Conservation (phyloP, 2,113 vertebrate genomes). For the Verasper variegatus region DNA sequence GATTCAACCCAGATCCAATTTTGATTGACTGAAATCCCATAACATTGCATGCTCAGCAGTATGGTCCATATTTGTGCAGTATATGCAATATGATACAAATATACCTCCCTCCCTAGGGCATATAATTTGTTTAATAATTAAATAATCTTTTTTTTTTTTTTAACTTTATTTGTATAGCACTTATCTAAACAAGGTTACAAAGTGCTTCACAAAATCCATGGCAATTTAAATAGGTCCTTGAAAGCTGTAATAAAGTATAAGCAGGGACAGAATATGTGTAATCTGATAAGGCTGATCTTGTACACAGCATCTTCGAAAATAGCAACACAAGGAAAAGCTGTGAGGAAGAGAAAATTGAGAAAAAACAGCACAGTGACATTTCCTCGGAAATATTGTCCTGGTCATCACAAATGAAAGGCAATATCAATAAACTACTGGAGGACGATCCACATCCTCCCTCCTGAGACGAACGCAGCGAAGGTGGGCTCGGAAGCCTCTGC, state of each 20-base stretch:
- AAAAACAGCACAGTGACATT: conserved; percentile 41
- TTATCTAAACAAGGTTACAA: no score
- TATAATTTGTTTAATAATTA: conserved; percentile 17
- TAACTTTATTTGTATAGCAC: no score
- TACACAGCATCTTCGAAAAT: conserved; percentile 24
- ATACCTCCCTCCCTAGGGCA: not conserved
- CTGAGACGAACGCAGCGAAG: conserved; percentile 49
- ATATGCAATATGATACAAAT: not conserved
- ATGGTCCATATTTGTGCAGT: not conserved
- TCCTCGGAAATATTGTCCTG: conserved; percentile 48
- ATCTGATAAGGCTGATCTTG: conserved; percentile 33
- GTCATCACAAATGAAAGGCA: conserved; percentile 69
- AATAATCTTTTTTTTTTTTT: no score
- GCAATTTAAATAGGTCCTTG: conserved; percentile 17
- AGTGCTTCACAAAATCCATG: no score
- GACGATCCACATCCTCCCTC: conserved; percentile 67
- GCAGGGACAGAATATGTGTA: conserved; percentile 19
- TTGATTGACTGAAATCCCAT: conserved; percentile 9
- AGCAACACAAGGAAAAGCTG: conserved; percentile 19
- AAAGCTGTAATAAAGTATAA: conserved; percentile 19
- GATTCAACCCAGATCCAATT: not conserved
- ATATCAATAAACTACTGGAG: conserved; percentile 70
- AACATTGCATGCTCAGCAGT: not conserved
- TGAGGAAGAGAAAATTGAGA: conserved; percentile 35
- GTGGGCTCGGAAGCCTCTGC: conserved; percentile 49